Evolutionary conservation across 2,797 vertebrate species (phyloP), one percentile per base, ranked within the genome.

Genomic region (Tenualosa thibaudeaui): DNA sequence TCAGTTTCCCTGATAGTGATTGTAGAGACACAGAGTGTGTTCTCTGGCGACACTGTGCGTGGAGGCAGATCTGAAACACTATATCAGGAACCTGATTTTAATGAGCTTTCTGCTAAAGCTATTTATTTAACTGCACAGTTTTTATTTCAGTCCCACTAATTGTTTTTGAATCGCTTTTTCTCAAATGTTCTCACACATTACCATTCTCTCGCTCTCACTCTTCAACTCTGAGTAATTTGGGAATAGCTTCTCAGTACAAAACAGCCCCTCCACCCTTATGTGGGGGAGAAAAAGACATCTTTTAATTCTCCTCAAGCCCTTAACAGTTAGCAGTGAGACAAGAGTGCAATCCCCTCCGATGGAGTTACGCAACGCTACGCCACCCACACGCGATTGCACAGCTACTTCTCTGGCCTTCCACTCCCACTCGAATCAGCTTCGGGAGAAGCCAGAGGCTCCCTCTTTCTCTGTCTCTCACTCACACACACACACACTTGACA

Each of bases 351-450:
- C 71, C 37, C 19, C 37, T 78, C 37, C 19, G 40, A 87, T 84
- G 54, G 81, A 87, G 86, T 90, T 88, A 88, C 75, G 86, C 82
- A 90, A 90, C 65, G 86, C 82, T 89, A 90, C 62, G 86, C 82
- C 78, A 81, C 86, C 84, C 81, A 85, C 82, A 31, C 40, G 2
- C 71, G 22, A 88, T 86, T 75, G 46, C 83, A 31, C 75, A 60
- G 81, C 82, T 68, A 53, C 82, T 85, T 81, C 31, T 40, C 86
- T 24, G 40, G 81, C 86, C 86, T 88, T 85, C 87, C 81, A 87
- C 87, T 51, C 85, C 82, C 75, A 81, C 88, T 85, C 82, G 81
- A 83, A 54, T 37, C 62, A 83, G 83, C 81, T 85, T 51, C 81
- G 81, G 82, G 31, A 3, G 24, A 19, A 12, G 82, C 68, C 81